Conservation (phyloP, 2,113 vertebrate genomes). For the Podarcis raffonei region DNA sequence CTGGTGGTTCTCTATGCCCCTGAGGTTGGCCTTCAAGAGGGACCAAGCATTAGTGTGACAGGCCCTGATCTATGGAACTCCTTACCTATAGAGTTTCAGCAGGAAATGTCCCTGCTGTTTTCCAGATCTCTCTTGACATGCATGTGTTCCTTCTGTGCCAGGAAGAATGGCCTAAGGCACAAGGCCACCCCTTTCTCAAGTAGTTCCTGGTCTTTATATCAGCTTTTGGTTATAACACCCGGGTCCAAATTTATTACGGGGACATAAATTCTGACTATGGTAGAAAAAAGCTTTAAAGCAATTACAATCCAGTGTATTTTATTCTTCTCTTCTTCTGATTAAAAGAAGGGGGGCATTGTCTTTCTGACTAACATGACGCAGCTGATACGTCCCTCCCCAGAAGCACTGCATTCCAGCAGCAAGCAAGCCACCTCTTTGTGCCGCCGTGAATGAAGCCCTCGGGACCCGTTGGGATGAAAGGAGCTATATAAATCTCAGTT, state of each 20-base stretch:
- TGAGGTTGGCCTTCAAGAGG: too few species aligned
- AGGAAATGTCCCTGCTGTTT: too few species aligned
- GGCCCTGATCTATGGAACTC: too few species aligned
- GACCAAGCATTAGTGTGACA: too few species aligned
- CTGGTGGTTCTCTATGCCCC: too few species aligned
- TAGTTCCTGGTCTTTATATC: background rate
- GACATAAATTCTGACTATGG: slow-evolving; percentile 5
- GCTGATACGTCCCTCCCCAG: slow-evolving; percentile 55
- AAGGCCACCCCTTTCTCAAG: background rate
- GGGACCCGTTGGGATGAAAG: slow-evolving; percentile 54
- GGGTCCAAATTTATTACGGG: slow-evolving; percentile 5
- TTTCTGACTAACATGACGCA: slow-evolving; percentile 38
- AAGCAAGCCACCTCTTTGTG: slow-evolving; percentile 56
- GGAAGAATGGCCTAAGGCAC: too few species aligned
- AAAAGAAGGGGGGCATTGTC: slow-evolving; percentile 24
- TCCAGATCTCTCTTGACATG: too few species aligned
- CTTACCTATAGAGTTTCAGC: too few species aligned
- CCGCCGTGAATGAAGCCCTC: slow-evolving; percentile 57
- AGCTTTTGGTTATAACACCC: background rate
- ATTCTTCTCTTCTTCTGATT: slow-evolving; percentile 39
- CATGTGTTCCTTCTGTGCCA: background rate
- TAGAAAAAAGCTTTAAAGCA: background rate
- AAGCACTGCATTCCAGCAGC: slow-evolving; percentile 61
- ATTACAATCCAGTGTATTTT: background rate
- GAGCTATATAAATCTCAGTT: slow-evolving; percentile 65